Conservation (phyloP, 2,888 invertebrate species). For the Erpobdella octoculata region DNA sequence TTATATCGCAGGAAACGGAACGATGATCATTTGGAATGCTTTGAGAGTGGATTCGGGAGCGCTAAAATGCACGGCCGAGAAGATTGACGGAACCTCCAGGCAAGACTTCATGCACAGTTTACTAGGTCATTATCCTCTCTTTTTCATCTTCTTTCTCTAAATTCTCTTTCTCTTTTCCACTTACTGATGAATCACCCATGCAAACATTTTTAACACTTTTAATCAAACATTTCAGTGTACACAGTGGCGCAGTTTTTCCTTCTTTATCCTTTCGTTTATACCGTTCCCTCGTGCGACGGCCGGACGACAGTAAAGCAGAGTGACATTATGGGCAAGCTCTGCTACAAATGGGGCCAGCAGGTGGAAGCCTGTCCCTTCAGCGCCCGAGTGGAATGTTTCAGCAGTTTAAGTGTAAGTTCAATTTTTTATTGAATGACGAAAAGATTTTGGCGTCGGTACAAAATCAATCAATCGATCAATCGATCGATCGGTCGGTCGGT, state of each 20-base stretch:
- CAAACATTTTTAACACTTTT: background rate
- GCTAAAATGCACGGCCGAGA: conserved; percentile 12
- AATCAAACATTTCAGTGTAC: conserved; percentile 18
- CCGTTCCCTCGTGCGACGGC: background rate
- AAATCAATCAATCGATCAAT: too few relatives aligned
- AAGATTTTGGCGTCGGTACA: too few relatives aligned
- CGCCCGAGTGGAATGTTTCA: conserved; percentile 9
- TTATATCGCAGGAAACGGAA: conserved; percentile 25
- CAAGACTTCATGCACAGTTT: conserved; percentile 12
- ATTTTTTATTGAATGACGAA: too few relatives aligned
- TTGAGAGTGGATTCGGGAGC: background rate
- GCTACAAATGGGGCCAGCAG: background rate
- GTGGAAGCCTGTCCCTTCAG: conserved; percentile 18
- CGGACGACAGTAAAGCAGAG: background rate
- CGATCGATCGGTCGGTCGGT: too few relatives aligned
- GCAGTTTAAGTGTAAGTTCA: background rate
- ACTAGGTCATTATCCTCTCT: conserved; percentile 5
- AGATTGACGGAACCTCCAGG: background rate
- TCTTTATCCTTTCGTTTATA: conserved; percentile 26
- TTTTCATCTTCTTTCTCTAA: too few relatives aligned
- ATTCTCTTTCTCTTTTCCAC: too few relatives aligned
- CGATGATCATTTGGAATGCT: background rate
- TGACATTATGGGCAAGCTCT: conserved; percentile 7
- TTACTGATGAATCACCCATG: background rate
- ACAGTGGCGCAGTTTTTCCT: conserved; percentile 16